Percentiles rank a stretch among this genome's conserved stretches.
These are phyloP conservation scores for Drosophila borealis DNA, from an alignment of 2,888 invertebrate genomes.

Conservation along the genomic window DNA sequence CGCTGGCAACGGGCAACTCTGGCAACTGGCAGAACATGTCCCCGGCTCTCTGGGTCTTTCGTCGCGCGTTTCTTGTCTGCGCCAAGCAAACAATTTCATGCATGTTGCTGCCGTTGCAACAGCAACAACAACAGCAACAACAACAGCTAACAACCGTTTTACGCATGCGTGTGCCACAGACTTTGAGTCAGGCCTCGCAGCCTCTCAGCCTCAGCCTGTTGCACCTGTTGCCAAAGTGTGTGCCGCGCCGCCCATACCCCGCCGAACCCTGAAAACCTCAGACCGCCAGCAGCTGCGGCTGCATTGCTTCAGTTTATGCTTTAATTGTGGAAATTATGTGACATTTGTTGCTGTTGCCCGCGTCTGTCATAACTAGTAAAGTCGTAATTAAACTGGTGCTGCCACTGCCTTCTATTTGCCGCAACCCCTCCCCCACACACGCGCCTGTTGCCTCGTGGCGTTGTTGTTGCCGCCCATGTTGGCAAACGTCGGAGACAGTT, in stretches of 20 bases:
- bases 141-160: conserved; percentile 70
- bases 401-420: conserved; percentile 7
- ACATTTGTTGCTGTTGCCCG: conserved; percentile 62
- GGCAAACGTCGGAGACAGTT: conserved; percentile 54
- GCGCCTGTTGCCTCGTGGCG: conserved; percentile 32
- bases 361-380: conserved; percentile 76
- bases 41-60: conserved; percentile 36
- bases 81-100: conserved; percentile 66
- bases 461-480: conserved; percentile 63
- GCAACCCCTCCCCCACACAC: not conserved
- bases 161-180: conserved; percentile 75
- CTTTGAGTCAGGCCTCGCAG: conserved; percentile 21
- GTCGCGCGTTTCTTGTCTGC: conserved; percentile 38
- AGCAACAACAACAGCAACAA: conserved; percentile 29
- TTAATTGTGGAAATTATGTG: conserved; percentile 80
- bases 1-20: conserved; percentile 36
- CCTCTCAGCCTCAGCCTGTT: conserved; percentile 47
- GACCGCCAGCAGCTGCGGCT: conserved; percentile 24
- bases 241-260: conserved; percentile 1
- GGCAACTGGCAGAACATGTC: conserved; percentile 71
- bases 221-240: conserved; percentile 62
- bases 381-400: conserved; percentile 75
- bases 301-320: conserved; percentile 73
- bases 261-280: not conserved
- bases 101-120: conserved; percentile 69